Evolutionary conservation across 2,113 vertebrate genomes (phyloP).

Genomic region (Enhydra lutris): DNA sequence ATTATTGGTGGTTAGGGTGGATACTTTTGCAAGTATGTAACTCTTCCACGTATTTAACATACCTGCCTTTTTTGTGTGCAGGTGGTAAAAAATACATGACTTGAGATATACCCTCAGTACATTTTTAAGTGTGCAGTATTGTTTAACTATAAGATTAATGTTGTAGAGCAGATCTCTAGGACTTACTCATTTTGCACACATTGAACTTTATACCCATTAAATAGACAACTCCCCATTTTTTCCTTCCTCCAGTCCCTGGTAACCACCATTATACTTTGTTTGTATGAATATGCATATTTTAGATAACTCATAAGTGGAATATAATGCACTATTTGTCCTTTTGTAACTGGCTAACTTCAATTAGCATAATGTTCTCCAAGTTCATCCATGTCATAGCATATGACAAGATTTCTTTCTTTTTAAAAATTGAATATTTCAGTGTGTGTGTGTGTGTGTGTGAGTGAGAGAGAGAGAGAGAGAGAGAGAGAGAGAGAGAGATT

Average conservation of each 20-base stretch:
- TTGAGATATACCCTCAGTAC: background rate
- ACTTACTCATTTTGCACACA: background rate
- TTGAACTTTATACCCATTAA: background rate
- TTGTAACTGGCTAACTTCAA: background rate
- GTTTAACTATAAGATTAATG: background rate
- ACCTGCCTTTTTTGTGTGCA: background rate
- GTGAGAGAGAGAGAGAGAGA: no score
- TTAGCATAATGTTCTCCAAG: background rate
- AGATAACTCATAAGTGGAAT: background rate
- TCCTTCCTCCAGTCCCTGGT: rapidly evolving
- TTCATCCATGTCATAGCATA: background rate
- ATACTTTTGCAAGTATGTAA: background rate
- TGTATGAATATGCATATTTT: background rate
- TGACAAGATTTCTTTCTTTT: background rate
- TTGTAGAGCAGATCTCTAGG: background rate
- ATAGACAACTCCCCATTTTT: background rate
- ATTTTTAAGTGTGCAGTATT: background rate
- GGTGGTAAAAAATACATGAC: background rate
- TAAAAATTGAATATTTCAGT: background rate
- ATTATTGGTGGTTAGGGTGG: background rate
- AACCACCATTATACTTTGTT: background rate
- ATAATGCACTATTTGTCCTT: background rate
- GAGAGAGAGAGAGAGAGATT: background rate
- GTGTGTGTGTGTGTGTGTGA: background rate
- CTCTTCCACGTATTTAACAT: background rate